A percentile compares a stretch with the other conserved stretches of the same genome.
Evolutionary conservation across 2,113 vertebrate species (phyloP).

Genomic region (Muntiacus muntjak): DNA sequence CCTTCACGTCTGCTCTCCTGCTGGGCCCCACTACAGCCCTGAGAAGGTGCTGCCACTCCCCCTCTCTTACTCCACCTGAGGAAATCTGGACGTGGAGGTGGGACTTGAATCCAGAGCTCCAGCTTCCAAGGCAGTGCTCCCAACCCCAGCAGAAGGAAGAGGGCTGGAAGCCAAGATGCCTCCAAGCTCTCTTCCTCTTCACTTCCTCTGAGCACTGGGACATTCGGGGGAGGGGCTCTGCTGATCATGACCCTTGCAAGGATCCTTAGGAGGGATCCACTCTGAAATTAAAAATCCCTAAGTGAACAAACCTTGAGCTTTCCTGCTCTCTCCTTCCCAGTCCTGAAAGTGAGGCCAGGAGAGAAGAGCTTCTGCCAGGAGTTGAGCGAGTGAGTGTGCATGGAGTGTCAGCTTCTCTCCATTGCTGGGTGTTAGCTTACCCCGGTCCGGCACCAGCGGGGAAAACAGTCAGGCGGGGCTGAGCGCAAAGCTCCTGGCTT

Average conservation of each 20-base stretch:
- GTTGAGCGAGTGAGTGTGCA: background rate
- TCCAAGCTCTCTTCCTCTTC: background rate
- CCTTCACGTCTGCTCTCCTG: background rate
- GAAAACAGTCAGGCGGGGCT: slow-evolving; percentile 1
- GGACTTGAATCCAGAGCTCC: background rate
- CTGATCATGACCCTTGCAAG: background rate
- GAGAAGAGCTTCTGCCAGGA: background rate
- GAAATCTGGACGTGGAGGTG: background rate
- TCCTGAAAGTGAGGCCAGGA: background rate
- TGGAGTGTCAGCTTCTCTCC: slow-evolving; percentile 9
- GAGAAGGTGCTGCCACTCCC: background rate
- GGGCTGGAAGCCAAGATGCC: background rate
- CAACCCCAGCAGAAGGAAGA: background rate
- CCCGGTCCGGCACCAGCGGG: slow-evolving; percentile 5
- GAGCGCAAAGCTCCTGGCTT: slow-evolving; percentile 35
- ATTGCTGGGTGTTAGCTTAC: slow-evolving; percentile 36
- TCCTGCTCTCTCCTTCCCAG: background rate
- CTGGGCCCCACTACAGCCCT: accelerated
- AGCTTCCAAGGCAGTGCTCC: background rate
- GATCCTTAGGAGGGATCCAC: background rate
- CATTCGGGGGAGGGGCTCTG: accelerated
- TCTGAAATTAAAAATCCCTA: background rate
- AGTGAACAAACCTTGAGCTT: background rate
- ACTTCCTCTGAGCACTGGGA: background rate
- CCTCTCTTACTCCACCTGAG: background rate